These are phyloP conservation scores for Echinops telfairi DNA, from an alignment of 2,113 vertebrate genomes.

Conservation along the genomic window DNA sequence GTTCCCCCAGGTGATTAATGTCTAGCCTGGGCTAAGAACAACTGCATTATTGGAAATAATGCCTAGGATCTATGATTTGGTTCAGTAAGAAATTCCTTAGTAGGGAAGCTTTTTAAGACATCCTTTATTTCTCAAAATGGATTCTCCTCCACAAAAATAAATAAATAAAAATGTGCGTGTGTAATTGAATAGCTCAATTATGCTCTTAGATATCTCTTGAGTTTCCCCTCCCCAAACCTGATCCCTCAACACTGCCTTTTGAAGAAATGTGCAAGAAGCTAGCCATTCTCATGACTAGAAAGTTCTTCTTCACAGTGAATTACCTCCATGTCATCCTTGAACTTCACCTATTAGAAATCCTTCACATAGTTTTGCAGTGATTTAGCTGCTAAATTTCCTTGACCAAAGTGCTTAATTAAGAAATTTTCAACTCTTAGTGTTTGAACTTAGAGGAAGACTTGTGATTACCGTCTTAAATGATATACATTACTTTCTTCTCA, in stretches of 20 bases:
- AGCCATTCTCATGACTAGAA: background rate
- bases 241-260: slow-evolving; percentile 20
- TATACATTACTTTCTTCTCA: background rate
- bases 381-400: slow-evolving; percentile 45
- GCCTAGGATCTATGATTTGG: slow-evolving; percentile 62
- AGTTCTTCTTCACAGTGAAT: slow-evolving; percentile 27
- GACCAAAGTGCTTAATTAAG: background rate
- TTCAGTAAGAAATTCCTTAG: slow-evolving; percentile 56
- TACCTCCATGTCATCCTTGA: slow-evolving; percentile 14
- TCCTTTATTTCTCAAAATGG: slow-evolving; percentile 33
- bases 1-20: slow-evolving; percentile 57
- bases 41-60: slow-evolving; percentile 71
- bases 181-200: slow-evolving; percentile 15
- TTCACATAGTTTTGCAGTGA: slow-evolving; percentile 1
- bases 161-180: too few relatives aligned
- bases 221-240: background rate
- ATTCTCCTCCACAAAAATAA: background rate
- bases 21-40: slow-evolving; percentile 54
- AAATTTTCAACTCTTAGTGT: slow-evolving; percentile 25
- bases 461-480: background rate
- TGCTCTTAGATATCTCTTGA: background rate
- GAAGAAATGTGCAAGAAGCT: slow-evolving; percentile 41
- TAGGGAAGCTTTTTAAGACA: slow-evolving; percentile 56
- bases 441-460: slow-evolving; percentile 44
- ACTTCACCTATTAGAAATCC: slow-evolving; percentile 35